These are phyloP conservation scores for Zapus hudsonius DNA, from an alignment of 2,113 vertebrate species.

Conservation along the genomic window DNA sequence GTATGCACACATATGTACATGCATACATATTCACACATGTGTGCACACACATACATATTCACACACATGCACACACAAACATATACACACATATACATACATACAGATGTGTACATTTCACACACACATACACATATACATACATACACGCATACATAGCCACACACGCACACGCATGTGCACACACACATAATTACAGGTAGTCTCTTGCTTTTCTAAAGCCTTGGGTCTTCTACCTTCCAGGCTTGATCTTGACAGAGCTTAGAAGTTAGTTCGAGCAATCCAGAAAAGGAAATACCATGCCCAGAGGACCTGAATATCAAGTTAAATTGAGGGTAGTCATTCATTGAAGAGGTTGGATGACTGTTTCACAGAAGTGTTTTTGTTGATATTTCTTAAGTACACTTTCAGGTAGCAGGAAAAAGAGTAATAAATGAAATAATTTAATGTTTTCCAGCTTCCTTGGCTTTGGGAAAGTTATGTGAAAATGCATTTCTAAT, in stretches of 20 bases:
- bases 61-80: too few species aligned
- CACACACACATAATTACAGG: too few species aligned
- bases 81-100: too few species aligned
- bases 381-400: conserved; percentile 41
- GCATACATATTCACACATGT: too few species aligned
- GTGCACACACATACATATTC: too few species aligned
- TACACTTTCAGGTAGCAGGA: conserved; percentile 23
- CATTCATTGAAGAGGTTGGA: not conserved
- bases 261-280: not conserved
- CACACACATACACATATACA: too few species aligned
- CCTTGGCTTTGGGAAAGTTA: conserved; percentile 5
- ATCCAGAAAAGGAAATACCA: not conserved
- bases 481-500: conserved; percentile 51
- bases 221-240: not conserved
- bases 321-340: not conserved
- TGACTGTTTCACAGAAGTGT: not conserved
- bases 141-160: too few species aligned
- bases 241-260: not conserved
- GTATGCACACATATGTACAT: too few species aligned
- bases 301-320: not conserved
- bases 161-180: too few species aligned
- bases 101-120: too few species aligned
- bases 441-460: conserved; percentile 17
- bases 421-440: conserved; percentile 33
- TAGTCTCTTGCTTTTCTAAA: conserved; percentile 19